Percentiles rank a stretch among this genome's conserved stretches.
Conservation (phyloP, 2,113 vertebrate genomes). For the Micromys minutus region DNA sequence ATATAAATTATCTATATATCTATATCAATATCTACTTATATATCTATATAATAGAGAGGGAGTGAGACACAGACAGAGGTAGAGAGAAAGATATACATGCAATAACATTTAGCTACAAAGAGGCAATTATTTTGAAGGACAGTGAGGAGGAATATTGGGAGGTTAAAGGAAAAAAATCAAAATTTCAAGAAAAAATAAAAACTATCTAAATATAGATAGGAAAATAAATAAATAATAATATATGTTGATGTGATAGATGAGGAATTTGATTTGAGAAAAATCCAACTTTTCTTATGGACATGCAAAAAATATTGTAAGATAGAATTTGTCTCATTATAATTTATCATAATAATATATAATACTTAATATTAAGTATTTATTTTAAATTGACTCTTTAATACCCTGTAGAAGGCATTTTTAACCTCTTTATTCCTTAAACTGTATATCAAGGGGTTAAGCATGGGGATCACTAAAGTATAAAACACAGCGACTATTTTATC, state of each 20-base stretch:
- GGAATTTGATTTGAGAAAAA: not conserved
- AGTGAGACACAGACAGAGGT: no score
- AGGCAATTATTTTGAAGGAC: not conserved
- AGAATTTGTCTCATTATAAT: not conserved
- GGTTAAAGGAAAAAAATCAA: not conserved
- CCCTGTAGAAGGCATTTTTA: constrained; percentile 71
- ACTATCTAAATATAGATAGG: not conserved
- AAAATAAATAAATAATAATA: not conserved
- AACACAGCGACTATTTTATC: constrained; percentile 76
- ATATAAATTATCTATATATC: not conserved
- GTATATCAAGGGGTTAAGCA: constrained; percentile 79
- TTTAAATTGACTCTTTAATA: constrained; percentile 46
- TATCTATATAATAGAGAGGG: no score
- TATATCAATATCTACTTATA: no score
- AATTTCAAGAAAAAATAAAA: not conserved
- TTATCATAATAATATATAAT: not conserved
- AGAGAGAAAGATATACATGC: not conserved
- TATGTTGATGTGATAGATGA: not conserved
- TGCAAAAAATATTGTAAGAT: not conserved
- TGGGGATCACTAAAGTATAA: constrained; percentile 72
- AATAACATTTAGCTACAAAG: not conserved
- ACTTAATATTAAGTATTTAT: not conserved
- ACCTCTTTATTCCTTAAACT: constrained; percentile 79
- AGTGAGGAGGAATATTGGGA: not conserved
- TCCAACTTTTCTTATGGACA: not conserved